Percentiles rank a stretch among this genome's conserved stretches.
Conservation (phyloP, 1,140 invertebrate genomes). For the Macrobrachium rosenbergii region DNA sequence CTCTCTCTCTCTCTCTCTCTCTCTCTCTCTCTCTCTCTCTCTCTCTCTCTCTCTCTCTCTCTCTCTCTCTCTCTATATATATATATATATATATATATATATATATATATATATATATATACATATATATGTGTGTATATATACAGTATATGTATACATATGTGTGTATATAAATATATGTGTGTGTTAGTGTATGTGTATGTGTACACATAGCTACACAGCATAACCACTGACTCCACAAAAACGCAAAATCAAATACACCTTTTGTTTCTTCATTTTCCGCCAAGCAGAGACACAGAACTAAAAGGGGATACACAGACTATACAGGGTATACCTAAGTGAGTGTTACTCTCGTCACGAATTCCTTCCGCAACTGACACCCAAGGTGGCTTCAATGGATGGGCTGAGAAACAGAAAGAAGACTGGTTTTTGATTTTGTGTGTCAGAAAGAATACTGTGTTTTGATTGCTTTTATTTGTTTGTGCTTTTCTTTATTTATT, state of each 20-base stretch:
- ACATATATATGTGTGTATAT: too few species aligned
- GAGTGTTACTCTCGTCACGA: too few species aligned
- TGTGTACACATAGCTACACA: neutral
- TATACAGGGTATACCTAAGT: too few species aligned
- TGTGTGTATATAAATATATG: neutral
- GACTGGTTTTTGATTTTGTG: too few species aligned
- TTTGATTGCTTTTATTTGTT: neutral
- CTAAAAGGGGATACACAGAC: too few species aligned
- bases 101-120: neutral
- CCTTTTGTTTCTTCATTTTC: too few species aligned
- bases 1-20: neutral
- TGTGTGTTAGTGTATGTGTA: slow-evolving; percentile 14
- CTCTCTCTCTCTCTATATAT: neutral
- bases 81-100: neutral
- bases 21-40: neutral
- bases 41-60: slow-evolving; percentile 12
- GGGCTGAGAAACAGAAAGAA: too few species aligned
- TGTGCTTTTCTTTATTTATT: neutral
- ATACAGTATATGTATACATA: too few species aligned
- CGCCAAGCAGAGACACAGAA: too few species aligned
- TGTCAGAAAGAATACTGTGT: too few species aligned
- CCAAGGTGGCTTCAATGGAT: neutral
- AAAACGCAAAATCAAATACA: too few species aligned
- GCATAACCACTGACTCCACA: too few species aligned
- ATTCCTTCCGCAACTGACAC: neutral